These are phyloP conservation scores for Liolophura sinensis DNA, from an alignment of 1,140 invertebrate species.

Conservation along the genomic window DNA sequence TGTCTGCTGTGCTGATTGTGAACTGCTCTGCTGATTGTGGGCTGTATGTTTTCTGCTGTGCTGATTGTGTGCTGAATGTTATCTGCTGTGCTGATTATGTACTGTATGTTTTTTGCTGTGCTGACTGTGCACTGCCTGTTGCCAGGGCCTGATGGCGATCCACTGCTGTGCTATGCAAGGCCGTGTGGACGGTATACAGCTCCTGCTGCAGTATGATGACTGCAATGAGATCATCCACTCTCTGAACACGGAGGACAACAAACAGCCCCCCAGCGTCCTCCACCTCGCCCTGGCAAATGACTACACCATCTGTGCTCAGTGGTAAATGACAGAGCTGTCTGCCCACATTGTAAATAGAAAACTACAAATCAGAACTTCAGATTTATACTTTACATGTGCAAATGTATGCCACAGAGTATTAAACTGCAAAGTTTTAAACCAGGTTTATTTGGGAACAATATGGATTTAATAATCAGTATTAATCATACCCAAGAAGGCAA, in stretches of 20 bases:
- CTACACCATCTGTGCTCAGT: slow-evolving; percentile 47
- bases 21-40: neutral
- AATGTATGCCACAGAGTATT: no score
- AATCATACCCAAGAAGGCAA: no score
- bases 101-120: slow-evolving; percentile 1
- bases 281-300: slow-evolving; percentile 54
- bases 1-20: no score
- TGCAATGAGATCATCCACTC: slow-evolving; percentile 35
- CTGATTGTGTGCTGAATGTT: no score
- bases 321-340: slow-evolving; percentile 32
- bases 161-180: slow-evolving; percentile 59
- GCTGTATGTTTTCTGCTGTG: no score
- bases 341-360: no score
- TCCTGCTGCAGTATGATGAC: slow-evolving; percentile 41
- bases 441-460: no score
- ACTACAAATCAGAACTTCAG: no score
- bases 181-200: slow-evolving; percentile 47
- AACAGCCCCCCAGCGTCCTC: slow-evolving; percentile 45
- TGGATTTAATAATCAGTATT: no score
- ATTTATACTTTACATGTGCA: no score
- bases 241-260: slow-evolving; percentile 39
- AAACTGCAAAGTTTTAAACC: no score
- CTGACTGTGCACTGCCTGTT: neutral
- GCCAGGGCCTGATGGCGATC: slow-evolving; percentile 52
- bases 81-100: no score